Evolutionary conservation across 1,140 invertebrate genomes (phyloP), one percentile per base, ranked within the genome.

Genomic region (Lordiphosa collinella): DNA sequence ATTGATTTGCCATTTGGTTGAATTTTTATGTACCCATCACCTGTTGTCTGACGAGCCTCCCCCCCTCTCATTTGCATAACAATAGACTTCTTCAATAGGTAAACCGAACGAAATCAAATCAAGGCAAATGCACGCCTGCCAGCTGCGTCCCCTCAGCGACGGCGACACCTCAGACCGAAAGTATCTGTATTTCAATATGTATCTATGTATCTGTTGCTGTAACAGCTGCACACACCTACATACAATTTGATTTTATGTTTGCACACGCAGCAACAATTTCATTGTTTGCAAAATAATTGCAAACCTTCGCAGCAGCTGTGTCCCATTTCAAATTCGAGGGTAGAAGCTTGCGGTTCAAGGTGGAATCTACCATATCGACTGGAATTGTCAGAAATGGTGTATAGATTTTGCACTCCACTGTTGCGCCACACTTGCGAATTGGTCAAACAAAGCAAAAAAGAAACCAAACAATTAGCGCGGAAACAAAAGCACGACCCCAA

Each of bases 281-380:
- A 84, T 84, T 84, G 78, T 84, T 84, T 84, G 78, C 78, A 78
- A 84, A 84, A 84, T 84, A 84, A 84, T 84, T 84, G 78, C 78
- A 84, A 84, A 65, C 73, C 53, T 61, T 59, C 38, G 52, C 64
- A 72, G 32, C 78, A 84, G 78, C 68, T 84, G 78, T 43, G 78
- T 36, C 72, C 66, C 51, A 18, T 38, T 50, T 41, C 43, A 55
- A 74, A 50, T 52, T 48, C 31, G 14, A 10, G n/a, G 35, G 25
- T 49, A 49, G 31, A 38, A 47, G 43, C 40, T 43, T 43, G 40
- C 36, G 25, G 9, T 10, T 36, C 16, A 7, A 48, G 36, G 40
- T 31, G 22, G 50, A 25, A 25, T 7, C 0, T 2, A 7, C 22
- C 22, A 25, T 7, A 25, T 25, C 22, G 7, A 25, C 22, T 25